Evolutionary conservation across 2,797 vertebrate species (phyloP), one percentile per base, ranked within the genome.

Genomic region (Neosalanx taihuensis): DNA sequence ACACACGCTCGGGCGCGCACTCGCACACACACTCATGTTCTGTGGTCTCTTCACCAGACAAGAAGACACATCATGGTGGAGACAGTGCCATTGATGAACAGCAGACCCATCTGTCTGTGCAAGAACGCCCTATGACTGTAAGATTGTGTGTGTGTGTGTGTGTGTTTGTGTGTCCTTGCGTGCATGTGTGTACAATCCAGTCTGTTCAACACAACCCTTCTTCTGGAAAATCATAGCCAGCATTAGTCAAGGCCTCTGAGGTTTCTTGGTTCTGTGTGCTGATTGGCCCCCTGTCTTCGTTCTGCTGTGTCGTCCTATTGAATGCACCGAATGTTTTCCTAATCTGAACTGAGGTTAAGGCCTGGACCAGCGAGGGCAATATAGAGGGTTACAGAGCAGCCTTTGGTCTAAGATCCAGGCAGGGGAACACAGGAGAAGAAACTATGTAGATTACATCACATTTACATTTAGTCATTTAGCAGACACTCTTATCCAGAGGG

Each of bases 31-130:
- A 37, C 30, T 31, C 15, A 30, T 26, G 23, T 49, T 17, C 33
- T 73, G 72, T 67, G 10, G 6, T 80, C 23, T 80, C 66, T 76
- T 15, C 63, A n/a, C n/a, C 77, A 86, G 86, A 79, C 37, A 75
- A 73, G 78, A 80, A 72, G 80, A n/a, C 6, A 56, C 60, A 26
- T 5, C 64, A 26, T 26, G 53, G 56, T 30, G 63, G 63, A 72
- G 59, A 29, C 1, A 0, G 1, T 56, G 18, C 15, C 57, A 17
- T 41, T 60, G 72, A 74, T 49, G 74, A 77, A 59, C 64, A 77
- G 74, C 29, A 5, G 49, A 73, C 73, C 59, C 74, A 58, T 62
- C 23, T 31, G 18, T 51, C 49, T 3, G 58, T 53, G 57, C 0
- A 58, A 9, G 72, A 76, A 35, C 30, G 37, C 12, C 67, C n/a